Evolutionary conservation across 2,888 invertebrate species (phyloP), one percentile per base, ranked within the genome.

Genomic region (Pyrrhia umbra): DNA sequence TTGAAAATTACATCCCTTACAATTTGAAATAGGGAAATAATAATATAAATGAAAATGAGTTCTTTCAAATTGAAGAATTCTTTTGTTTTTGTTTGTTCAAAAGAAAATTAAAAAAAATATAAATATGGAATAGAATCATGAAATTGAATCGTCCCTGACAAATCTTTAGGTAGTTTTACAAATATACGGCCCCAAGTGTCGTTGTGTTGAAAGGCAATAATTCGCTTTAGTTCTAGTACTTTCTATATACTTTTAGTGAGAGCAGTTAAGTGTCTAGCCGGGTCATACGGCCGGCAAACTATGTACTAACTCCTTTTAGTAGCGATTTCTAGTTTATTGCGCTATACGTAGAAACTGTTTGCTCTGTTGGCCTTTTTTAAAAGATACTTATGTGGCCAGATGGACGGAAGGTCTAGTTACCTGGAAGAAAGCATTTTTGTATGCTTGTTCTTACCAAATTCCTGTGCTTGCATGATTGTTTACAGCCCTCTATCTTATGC

Each of bases 221-320:
- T 63, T 62, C 37, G 68, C 56, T 10, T 43, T 18, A 57, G 15
- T 10, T 21, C 15, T 20, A 16, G 47, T 55, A 57, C 49, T 49
- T 61, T 62, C 45, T 68, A 47, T 18, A 52, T 10, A 30, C 54
- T 25, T 47, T 43, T 18, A 62, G 43, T 40, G 16, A 49, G 30
- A 9, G 16, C 18, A 46, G 62, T 55, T 70, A 65, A 75, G 63
- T 62, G 57, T 71, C 75, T 62, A 42, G 50, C 6, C 51, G 27
- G 55, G 27, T 42, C 50, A 16, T 61, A 62, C 21, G 30, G 39
- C 54, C 54, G 39, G 54, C 49, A 8, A 58, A 75, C 68, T 72
- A 61, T 66, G 77, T 68, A 40, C 77, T 77, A 46, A 77, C 47
- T 30, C 13, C 2, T 59, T 77, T 77, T 72, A 77, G 25, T 61